Percentiles rank a stretch among this genome's conserved stretches.
These are phyloP conservation scores for Poeciliopsis turrubarensis DNA, from an alignment of 2,113 vertebrate species.

Conservation along the genomic window DNA sequence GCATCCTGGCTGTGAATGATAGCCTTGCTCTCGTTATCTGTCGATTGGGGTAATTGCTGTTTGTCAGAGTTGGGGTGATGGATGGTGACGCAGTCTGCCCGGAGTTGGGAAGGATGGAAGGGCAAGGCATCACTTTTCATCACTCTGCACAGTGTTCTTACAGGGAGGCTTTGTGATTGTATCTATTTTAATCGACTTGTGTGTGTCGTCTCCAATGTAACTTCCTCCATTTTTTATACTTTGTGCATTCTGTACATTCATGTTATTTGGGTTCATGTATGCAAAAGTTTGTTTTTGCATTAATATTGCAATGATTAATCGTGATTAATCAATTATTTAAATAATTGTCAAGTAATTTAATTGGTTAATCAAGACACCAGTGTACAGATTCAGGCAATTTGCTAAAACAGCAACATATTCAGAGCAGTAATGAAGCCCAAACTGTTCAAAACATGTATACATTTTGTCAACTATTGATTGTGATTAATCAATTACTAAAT, in stretches of 20 bases:
- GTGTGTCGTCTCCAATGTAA: background rate
- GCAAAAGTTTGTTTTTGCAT: background rate
- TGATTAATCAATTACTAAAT: too few relatives aligned
- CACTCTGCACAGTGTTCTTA: constrained; percentile 68
- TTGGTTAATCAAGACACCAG: too few relatives aligned
- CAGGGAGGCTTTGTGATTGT: constrained; percentile 20
- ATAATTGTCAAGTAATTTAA: too few relatives aligned
- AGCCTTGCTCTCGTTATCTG: constrained; percentile 76
- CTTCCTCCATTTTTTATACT: background rate
- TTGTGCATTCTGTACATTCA: background rate
- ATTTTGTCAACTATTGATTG: too few relatives aligned
- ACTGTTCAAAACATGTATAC: too few relatives aligned
- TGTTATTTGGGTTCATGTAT: background rate
- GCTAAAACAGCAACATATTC: too few relatives aligned
- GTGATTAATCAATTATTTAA: too few relatives aligned
- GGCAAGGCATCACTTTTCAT: constrained; percentile 42
- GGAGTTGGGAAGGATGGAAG: constrained; percentile 36
- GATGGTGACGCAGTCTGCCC: constrained; percentile 75
- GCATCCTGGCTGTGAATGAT: constrained; percentile 75
- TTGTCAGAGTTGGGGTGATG: constrained; percentile 75
- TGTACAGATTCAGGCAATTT: too few relatives aligned
- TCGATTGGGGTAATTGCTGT: constrained; percentile 83
- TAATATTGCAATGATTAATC: too few relatives aligned
- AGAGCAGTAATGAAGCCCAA: too few relatives aligned
- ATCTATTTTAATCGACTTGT: constrained; percentile 32